Percentiles rank a stretch among this genome's conserved stretches.
Conservation (phyloP, 2,113 vertebrate genomes). For the Dolichallabes microphthalmus region DNA sequence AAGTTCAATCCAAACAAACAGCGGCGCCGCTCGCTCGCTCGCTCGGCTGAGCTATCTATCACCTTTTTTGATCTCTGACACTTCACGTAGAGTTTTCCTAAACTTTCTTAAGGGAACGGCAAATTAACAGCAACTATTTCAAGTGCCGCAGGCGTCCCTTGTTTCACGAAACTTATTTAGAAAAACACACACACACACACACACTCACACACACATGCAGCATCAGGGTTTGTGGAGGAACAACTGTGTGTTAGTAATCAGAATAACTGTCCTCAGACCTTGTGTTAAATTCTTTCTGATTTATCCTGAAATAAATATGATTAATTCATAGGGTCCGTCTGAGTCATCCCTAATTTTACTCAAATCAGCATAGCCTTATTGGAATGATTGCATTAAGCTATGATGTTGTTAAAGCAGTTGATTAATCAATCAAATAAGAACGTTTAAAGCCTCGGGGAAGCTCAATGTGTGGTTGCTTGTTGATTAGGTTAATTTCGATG, state of each 20-base stretch:
- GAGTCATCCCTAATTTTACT: not conserved
- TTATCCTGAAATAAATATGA: not conserved
- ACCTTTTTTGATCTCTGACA: slow-evolving; percentile 67
- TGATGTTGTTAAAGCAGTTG: slow-evolving; percentile 20
- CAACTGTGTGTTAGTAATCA: not conserved
- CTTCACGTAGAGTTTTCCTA: slow-evolving; percentile 65
- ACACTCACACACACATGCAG: not conserved
- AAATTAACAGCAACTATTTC: slow-evolving; percentile 51
- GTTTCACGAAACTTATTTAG: slow-evolving; percentile 14
- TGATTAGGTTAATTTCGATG: slow-evolving; percentile 27
- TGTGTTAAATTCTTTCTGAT: not conserved
- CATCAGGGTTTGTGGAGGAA: not conserved
- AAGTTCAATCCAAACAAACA: slow-evolving; percentile 80
- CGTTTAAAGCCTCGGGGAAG: slow-evolving; percentile 19
- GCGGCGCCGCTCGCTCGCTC: slow-evolving; percentile 54
- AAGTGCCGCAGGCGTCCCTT: not conserved
- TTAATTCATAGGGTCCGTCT: slow-evolving; percentile 2
- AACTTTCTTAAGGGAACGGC: slow-evolving; percentile 61
- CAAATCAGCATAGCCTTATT: slow-evolving; percentile 3
- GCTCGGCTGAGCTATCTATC: slow-evolving; percentile 64
- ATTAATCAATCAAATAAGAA: slow-evolving; percentile 31
- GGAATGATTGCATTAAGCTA: not conserved
- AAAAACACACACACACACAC: not conserved
- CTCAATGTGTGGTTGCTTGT: slow-evolving; percentile 15
- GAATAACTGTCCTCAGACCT: not conserved